Evolutionary conservation across 2,113 vertebrate genomes (phyloP).

Genomic region (Passer montanus): DNA sequence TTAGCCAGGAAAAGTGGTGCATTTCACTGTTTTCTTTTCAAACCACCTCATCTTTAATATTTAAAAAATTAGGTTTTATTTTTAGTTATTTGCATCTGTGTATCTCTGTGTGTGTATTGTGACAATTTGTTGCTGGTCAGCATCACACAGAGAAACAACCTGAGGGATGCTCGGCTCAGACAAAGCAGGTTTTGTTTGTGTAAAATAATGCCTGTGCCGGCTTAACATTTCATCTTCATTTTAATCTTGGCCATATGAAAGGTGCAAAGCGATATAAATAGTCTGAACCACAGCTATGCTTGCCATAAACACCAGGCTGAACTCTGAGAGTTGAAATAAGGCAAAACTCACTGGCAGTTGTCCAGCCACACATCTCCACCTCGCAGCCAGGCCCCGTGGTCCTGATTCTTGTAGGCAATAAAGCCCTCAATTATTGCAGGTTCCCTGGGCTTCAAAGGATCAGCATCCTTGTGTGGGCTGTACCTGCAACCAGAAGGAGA

Average conservation of each 20-base stretch:
- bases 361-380: constrained; percentile 97
- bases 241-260: background rate
- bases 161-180: background rate
- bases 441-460: constrained; percentile 92
- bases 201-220: constrained; percentile 10
- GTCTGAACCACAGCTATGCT: constrained; percentile 34
- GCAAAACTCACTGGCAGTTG: constrained; percentile 89
- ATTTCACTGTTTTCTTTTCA: constrained; percentile 1
- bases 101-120: background rate
- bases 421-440: constrained; percentile 90
- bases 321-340: constrained; percentile 52
- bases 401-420: constrained; percentile 96
- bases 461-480: constrained; percentile 91
- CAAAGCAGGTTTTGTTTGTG: background rate
- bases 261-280: constrained; percentile 39
- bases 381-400: constrained; percentile 96
- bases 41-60: background rate
- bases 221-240: background rate
- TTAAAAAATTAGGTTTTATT: background rate
- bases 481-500: constrained; percentile 76
- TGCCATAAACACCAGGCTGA: constrained; percentile 39
- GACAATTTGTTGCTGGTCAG: background rate
- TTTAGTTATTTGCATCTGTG: background rate
- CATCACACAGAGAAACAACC: background rate
- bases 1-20: background rate